Evolutionary conservation across 2,113 vertebrate species (phyloP).

Genomic region (Rousettus leschenaultii): DNA sequence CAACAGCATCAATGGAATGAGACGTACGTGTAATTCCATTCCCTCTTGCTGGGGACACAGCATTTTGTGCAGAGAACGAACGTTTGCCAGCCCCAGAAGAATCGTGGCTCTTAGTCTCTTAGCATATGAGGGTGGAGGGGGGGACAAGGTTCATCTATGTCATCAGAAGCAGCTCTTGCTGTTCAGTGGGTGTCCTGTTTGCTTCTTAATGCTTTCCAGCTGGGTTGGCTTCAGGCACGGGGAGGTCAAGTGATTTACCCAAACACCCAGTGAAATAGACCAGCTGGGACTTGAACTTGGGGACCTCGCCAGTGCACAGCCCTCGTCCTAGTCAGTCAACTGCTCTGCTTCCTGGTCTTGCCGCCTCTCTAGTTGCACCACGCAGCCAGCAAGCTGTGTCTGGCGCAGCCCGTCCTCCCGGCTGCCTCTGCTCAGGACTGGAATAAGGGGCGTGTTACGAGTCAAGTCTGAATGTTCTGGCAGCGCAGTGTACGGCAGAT

Average conservation of each 20-base stretch:
- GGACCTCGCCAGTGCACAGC: not conserved
- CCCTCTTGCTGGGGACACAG: not conserved
- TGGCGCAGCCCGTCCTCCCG: not conserved
- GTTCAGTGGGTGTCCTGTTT: not conserved
- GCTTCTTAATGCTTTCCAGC: slow-evolving; percentile 33
- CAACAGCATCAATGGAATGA: not conserved
- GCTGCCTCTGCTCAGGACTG: slow-evolving; percentile 32
- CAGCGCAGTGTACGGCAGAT: not conserved
- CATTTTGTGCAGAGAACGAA: not conserved
- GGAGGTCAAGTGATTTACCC: not conserved
- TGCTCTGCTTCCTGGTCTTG: not conserved
- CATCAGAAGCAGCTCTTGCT: not conserved
- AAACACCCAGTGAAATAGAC: not conserved
- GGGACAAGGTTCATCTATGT: not conserved
- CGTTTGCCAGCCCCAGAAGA: not conserved
- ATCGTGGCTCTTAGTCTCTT: not conserved
- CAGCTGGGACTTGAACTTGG: slow-evolving; percentile 37
- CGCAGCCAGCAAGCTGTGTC: accelerated
- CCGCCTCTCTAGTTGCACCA: not conserved
- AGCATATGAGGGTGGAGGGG: not conserved
- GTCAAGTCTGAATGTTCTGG: slow-evolving; percentile 57
- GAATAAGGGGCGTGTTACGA: slow-evolving; percentile 31
- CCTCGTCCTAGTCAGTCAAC: not conserved
- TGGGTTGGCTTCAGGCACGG: not conserved
- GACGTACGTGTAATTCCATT: not conserved